These are phyloP conservation scores for Colossoma macropomum DNA, from an alignment of 2,113 vertebrate genomes.

Conservation along the genomic window DNA sequence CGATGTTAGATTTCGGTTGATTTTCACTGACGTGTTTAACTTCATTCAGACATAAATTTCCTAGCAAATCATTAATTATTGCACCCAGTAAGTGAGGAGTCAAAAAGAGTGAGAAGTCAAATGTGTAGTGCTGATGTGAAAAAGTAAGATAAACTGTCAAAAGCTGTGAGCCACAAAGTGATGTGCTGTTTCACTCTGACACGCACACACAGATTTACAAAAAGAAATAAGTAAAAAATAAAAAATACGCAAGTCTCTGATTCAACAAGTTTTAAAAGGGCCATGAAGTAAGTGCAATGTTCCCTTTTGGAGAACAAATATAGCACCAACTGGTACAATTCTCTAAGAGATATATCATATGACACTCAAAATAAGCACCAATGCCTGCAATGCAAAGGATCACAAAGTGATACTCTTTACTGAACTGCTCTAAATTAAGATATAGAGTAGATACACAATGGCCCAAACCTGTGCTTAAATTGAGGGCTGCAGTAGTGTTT, in stretches of 20 bases:
- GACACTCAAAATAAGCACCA: not conserved
- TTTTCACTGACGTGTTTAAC: not conserved
- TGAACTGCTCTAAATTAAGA: not conserved
- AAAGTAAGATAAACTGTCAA: not conserved
- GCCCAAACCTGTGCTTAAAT: not conserved
- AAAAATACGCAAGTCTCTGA: not conserved
- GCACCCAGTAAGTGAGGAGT: no score
- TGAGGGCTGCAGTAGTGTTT: not conserved
- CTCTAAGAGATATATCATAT: not conserved
- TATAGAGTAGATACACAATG: not conserved
- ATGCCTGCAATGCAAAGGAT: not conserved
- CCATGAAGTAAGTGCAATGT: not conserved
- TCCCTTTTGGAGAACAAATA: not conserved
- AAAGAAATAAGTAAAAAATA: not conserved
- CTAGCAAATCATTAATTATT: no score
- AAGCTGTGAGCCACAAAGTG: not conserved
- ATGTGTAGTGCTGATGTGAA: no score
- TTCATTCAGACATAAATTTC: no score
- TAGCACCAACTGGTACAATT: constrained; percentile 11
- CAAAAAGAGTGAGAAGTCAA: not conserved
- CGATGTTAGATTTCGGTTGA: not conserved
- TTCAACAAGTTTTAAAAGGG: not conserved
- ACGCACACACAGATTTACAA: not conserved
- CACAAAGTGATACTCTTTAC: not conserved
- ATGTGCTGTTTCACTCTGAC: not conserved